Evolutionary conservation across 2,113 vertebrate genomes (phyloP), one percentile per base, ranked within the genome.

Genomic region (Uria lomvia): DNA sequence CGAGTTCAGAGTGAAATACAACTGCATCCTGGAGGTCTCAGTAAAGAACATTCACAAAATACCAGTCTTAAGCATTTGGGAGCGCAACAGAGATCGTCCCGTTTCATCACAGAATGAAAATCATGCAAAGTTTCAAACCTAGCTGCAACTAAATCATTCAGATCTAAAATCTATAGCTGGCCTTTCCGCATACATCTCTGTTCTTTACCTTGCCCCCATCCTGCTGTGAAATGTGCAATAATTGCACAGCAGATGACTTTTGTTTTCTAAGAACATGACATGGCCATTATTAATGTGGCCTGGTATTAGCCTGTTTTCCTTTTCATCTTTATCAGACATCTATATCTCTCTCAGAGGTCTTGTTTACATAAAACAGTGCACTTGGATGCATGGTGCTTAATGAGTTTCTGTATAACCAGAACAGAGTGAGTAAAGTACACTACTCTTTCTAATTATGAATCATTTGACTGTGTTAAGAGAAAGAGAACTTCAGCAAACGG

Each of bases 251-350:
- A 79, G 91, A 97, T 94, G 68, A 94, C 84, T 95, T 96, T 93
- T 93, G 93, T 96, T 96, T 96, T 92, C 94, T 94, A 93, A 92
- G 93, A 97, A 91, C 86, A 89, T 91, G 91, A 97, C 97, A 97
- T 94, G 97, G 95, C 92, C 97, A 90, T 97, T 97, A 98, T 95
- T 98, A 97, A 97, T 94, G 95, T 91, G 96, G 98, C 95, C 97
- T 97, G 92, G 78, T 86, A 72, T 97, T 97, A 97, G 91, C 86
- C 96, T 96, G 84, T 95, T 86, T 88, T 96, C 90, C 98, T 98
- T 98, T 98, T 98, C 96, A 98, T 98, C 98, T 98, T 98, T 97
- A 98, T 98, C 97, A 96, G 92, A 95, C 97, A 96, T 97, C 95
- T 98, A 47, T 97, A 88, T 97, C 98, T 97, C 97, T 96, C 96